A percentile compares a stretch with the other conserved stretches of the same genome.
phyloP scores from a whole-genome alignment of 1,140 invertebrate genomes.

The Drosophila virilis region DNA sequence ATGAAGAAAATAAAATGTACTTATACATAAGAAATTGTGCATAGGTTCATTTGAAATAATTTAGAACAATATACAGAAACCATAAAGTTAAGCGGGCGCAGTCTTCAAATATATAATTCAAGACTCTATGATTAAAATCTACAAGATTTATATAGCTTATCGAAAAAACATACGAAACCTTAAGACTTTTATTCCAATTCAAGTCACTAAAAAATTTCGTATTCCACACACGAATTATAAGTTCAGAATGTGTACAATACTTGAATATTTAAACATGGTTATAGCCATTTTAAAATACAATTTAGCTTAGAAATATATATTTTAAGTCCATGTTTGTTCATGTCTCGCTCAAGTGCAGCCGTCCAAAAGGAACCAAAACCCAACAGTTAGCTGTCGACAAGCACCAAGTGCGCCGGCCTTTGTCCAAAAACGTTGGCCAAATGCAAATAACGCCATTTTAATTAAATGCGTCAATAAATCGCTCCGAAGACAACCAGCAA shows the following conservation, averaged over 20 bases:
- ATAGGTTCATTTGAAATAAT: too few relatives aligned
- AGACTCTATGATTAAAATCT: background rate
- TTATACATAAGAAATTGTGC: background rate
- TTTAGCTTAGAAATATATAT: background rate
- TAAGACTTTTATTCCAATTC: background rate
- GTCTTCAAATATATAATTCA: background rate
- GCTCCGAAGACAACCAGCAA: constrained; percentile 20
- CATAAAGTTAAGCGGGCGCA: background rate
- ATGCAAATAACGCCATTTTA: constrained; percentile 68
- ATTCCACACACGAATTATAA: background rate
- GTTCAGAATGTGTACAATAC: background rate
- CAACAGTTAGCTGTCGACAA: background rate
- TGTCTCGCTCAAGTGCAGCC: background rate
- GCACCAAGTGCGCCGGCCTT: constrained; percentile 10
- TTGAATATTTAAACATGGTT: background rate
- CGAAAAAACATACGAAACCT: background rate
- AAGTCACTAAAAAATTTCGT: constrained; percentile 1
- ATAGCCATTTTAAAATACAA: background rate
- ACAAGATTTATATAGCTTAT: background rate
- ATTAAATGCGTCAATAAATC: constrained; percentile 71
- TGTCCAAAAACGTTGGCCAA: constrained; percentile 11
- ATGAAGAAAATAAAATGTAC: background rate
- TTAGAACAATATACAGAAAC: background rate
- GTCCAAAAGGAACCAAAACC: background rate
- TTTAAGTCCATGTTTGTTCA: constrained; percentile 9